Evolutionary conservation across 2,797 vertebrate species (phyloP).

Genomic region (Brachyrhaphis roseni): DNA sequence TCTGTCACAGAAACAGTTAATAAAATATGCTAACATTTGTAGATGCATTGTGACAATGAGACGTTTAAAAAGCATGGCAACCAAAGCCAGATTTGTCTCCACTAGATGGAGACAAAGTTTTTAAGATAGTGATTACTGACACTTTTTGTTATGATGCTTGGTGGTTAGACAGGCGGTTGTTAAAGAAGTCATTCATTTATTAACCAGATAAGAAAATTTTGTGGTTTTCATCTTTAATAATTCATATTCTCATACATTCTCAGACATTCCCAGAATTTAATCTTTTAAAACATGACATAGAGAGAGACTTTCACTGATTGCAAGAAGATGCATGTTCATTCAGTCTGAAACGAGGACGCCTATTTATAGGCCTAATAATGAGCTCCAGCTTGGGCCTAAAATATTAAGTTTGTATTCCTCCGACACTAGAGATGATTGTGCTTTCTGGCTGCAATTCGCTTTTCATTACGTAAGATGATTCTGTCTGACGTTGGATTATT

Average conservation of each 20-base stretch:
- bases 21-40: neutral
- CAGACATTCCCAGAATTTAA: neutral
- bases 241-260: neutral
- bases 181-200: neutral
- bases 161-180: conserved; percentile 1
- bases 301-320: conserved; percentile 9
- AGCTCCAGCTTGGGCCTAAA: conserved; percentile 12
- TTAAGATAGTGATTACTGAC: conserved; percentile 8
- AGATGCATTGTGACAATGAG: neutral
- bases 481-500: neutral
- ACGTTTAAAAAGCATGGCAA: neutral
- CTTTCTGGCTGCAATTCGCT: neutral
- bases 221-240: neutral
- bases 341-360: conserved; percentile 19
- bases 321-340: neutral
- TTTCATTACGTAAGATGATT: no score
- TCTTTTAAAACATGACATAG: neutral
- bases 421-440: neutral
- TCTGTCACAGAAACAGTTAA: neutral
- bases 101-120: conserved; percentile 34
- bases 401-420: conserved; percentile 20
- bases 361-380: conserved; percentile 17
- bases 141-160: neutral
- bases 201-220: conserved; percentile 2
- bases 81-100: neutral